Evolutionary conservation across 1,140 invertebrate species (phyloP), one percentile per base, ranked within the genome.

Genomic region (Bombus cullumanus): DNA sequence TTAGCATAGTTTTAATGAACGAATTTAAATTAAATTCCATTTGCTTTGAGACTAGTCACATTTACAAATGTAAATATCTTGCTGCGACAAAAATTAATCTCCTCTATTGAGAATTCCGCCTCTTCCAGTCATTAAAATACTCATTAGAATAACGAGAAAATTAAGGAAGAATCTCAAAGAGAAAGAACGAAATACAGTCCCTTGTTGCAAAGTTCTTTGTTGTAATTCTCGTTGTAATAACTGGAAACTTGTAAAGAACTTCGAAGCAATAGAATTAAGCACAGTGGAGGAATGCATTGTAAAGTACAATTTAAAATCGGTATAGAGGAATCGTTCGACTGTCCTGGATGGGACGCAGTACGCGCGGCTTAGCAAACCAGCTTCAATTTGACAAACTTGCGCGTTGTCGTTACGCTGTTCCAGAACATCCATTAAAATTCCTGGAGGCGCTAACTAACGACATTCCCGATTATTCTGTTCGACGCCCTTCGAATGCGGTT

Each of bases 361-460:
- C n/a, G 37, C 34, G 6, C n/a, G 31, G 71, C 37, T 82, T 41
- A 59, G 39, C 84, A 66, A 37, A 69, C 59, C 43, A 68, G 84
- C 68, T 74, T 86, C 37, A 75, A 81, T 74, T 66, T 86, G 71
- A 82, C 79, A 86, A 82, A 86, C 28, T 73, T 34, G 62, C 71
- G 34, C 72, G 34, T 71, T 43, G 73, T 53, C 71, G 71, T 85
- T 75, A 28, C 76, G 71, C 77, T 34, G 72, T 43, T 80, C 57
- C 66, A 78, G n/a, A 78, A 83, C 85, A 72, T 78, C 90, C 87
- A 91, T 92, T 92, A 92, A 92, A 91, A 92, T 92, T 92, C 89
- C 82, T 90, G 64, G 76, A 89, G 81, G 85, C 84, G 87, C 81
- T 92, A 91, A 91, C 86, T 91, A 91, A 92, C 86, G 91, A 92